Evolutionary conservation across 1,140 invertebrate species (phyloP).

Genomic region (Phymorhynchus buccinoides): DNA sequence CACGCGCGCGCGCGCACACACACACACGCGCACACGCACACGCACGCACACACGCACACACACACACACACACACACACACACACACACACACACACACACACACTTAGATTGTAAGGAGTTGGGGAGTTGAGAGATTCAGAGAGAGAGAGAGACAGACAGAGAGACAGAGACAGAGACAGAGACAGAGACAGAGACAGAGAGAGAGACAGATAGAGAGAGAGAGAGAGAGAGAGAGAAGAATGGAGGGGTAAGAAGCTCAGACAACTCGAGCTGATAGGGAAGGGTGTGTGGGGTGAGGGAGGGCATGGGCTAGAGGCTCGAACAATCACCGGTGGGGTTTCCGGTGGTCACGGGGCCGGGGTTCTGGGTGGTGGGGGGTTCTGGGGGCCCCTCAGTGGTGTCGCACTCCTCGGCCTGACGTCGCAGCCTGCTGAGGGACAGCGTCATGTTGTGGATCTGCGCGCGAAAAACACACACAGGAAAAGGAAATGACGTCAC

Average conservation of each 20-base stretch:
- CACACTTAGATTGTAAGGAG: too few relatives aligned
- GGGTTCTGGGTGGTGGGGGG: background rate
- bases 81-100: too few relatives aligned
- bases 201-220: too few relatives aligned
- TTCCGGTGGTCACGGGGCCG: too few relatives aligned
- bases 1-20: too few relatives aligned
- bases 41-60: too few relatives aligned
- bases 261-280: too few relatives aligned
- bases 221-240: too few relatives aligned
- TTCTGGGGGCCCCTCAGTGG: background rate
- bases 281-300: background rate
- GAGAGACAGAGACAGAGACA: background rate
- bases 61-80: too few relatives aligned
- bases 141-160: background rate
- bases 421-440: background rate
- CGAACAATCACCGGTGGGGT: background rate
- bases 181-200: background rate
- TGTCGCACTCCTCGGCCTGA: background rate
- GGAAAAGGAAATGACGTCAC: background rate
- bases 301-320: background rate
- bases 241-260: too few relatives aligned
- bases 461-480: background rate
- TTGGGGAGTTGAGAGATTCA: too few relatives aligned
- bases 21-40: too few relatives aligned
- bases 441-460: slow-evolving; percentile 27